Conservation (phyloP, 2,888 invertebrate genomes). For the Hypomecis punctinalis region DNA sequence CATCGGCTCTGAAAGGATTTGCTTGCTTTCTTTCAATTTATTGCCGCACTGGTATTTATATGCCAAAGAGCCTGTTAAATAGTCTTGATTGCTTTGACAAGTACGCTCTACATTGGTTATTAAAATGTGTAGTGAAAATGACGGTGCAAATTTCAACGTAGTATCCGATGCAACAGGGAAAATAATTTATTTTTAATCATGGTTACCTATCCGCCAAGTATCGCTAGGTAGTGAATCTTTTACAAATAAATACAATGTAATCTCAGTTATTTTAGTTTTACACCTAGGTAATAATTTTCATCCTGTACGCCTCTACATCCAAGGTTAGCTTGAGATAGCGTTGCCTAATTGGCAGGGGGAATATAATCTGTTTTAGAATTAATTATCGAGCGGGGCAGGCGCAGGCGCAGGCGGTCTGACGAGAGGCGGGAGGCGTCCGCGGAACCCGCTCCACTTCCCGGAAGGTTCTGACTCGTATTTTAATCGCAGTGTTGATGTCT, state of each 20-base stretch:
- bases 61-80: conserved; percentile 18
- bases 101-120: conserved; percentile 18
- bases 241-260: too few species aligned
- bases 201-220: too few species aligned
- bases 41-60: conserved; percentile 37
- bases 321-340: conserved; percentile 14
- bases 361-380: conserved; percentile 35
- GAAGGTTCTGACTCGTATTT: conserved; percentile 69
- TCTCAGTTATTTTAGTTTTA: too few species aligned
- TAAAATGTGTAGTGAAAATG: conserved; percentile 10
- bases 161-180: too few species aligned
- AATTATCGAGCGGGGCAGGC: conserved; percentile 38
- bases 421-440: conserved; percentile 42
- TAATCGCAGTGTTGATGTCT: conserved; percentile 65
- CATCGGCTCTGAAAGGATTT: conserved; percentile 52
- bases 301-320: background rate
- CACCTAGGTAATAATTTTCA: background rate
- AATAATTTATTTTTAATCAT: too few species aligned
- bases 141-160: background rate
- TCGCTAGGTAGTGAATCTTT: too few species aligned
- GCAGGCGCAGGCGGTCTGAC: conserved; percentile 46
- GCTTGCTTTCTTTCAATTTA: conserved; percentile 58
- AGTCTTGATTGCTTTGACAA: conserved; percentile 26
- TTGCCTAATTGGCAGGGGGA: conserved; percentile 20
- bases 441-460: conserved; percentile 62